Base-by-base conservation (phyloP, 2,113 vertebrate genomes). In the Uria lomvia region DNA sequence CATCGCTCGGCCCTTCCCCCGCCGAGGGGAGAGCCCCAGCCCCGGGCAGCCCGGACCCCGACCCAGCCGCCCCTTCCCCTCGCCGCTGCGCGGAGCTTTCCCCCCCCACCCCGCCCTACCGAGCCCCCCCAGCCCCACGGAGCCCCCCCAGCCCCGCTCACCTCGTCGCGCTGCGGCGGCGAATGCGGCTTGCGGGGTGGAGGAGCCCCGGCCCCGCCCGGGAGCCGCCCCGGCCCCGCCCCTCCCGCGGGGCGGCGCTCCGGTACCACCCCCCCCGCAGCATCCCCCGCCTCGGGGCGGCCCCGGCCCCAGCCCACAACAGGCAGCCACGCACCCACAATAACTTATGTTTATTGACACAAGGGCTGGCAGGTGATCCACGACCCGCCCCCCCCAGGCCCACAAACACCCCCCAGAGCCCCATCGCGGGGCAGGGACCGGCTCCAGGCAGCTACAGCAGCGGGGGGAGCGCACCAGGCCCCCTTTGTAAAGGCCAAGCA, bases 141-240 rank as follows among this genome's bases (percentile, higher is more conserved):
- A 53, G 52, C 59, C 5, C 22, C n/a, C 26, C 43, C 23, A 11
- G 74, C 63, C 74, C 78, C 82, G 36, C 74, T 76, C 38, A 42
- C 49, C 47, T 65, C 34, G 12, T 59, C 20, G 36, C 30, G n/a
- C 66, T 30, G 29, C 42, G 36, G 56, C 67, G 75, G 73, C 77
- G 86, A 80, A 30, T 74, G 68, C 77, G 68, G 86, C 50, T 30
- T 65, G 6, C 92, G 92, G 95, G 56, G 16, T 32, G 97, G 95
- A 58, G 40, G 18, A 68, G 38, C 36, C 97, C 81, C 90, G 86
- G 94, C 94, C 87, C 87, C 97, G 91, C 74, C 93, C 92, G 95
- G 97, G 95, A 56, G 34, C 30, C 81, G 38, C 49, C 97, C 81
- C 90, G 88, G 94, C 92, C 87, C 87, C 97, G 91, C 76, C 87